Evolutionary conservation across 2,888 invertebrate genomes (phyloP), one percentile per base, ranked within the genome.

Genomic region (Brachylomia viminalis): DNA sequence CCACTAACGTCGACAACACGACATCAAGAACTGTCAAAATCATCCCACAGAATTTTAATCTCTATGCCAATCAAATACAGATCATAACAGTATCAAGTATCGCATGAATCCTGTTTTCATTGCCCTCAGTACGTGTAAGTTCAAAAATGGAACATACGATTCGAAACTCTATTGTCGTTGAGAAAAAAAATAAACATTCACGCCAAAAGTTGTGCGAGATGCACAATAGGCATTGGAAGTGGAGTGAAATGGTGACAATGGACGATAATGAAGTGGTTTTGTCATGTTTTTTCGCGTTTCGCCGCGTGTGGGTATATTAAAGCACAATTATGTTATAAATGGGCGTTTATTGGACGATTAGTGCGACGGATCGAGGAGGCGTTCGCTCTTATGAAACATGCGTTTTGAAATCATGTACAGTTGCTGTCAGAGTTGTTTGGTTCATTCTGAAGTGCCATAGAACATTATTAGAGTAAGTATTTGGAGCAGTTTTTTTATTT

Each of bases 251-350:
- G 89, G 89, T 91, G 91, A 94, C 95, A 95, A 95, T 94, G 86
- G 83, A n/a, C 61, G 61, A 76, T 88, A 88, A 88, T 88, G 88
- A 88, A 88, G 94, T 93, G 95, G 94, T 95, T 95, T 94, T 93
- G 94, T 95, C 94, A 92, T 93, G 91, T 95, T 93, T 88, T 89
- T 87, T 80, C 87, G 72, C 90, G 92, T 91, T 90, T 88, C 90
- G 87, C 90, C 87, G 90, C 89, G 91, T 91, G 94, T 94, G 93
- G 93, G 93, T 93, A 92, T 94, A 95, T 96, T 95, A 95, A 93
- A 93, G 91, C 85, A 92, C 95, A 94, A 96, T 95, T 96, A 96
- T 91, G 93, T 91, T 92, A 92, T 94, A 94, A 95, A 95, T 93
- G 92, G 93, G 88, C 93, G 93, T 92, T 95, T 95, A 95, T 94